These are phyloP conservation scores for Apoda limacodes DNA, from an alignment of 2,888 invertebrate genomes.

Conservation along the genomic window DNA sequence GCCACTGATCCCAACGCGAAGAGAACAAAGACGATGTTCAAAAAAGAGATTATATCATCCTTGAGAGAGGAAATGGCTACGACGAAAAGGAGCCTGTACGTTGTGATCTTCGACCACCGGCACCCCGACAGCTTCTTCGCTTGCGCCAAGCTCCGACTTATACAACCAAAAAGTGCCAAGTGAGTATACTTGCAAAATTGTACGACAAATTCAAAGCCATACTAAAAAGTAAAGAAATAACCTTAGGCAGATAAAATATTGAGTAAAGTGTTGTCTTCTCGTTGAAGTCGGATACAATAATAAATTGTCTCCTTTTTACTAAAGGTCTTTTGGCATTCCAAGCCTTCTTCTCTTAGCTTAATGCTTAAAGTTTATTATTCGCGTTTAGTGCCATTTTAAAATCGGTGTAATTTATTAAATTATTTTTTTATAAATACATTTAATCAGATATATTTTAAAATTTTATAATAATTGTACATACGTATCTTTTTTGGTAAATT, in stretches of 20 bases:
- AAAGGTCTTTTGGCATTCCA: too few relatives aligned
- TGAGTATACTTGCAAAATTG: constrained; percentile 60
- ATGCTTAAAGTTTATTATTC: too few relatives aligned
- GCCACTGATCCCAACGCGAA: constrained; percentile 71
- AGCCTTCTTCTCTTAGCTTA: too few relatives aligned
- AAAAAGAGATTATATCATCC: constrained; percentile 78
- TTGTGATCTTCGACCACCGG: constrained; percentile 83
- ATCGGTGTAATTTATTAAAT: too few relatives aligned
- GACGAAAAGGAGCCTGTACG: constrained; percentile 80
- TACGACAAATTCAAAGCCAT: not conserved
- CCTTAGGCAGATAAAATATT: constrained; percentile 6
- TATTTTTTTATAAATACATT: too few relatives aligned
- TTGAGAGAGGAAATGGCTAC: constrained; percentile 80
- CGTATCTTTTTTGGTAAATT: too few relatives aligned
- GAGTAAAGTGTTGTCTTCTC: too few relatives aligned
- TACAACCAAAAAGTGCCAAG: constrained; percentile 76
- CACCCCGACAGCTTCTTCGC: constrained; percentile 82
- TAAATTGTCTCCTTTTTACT: too few relatives aligned
- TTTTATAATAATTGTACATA: too few relatives aligned
- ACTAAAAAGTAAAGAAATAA: not conserved
- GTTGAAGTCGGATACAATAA: too few relatives aligned
- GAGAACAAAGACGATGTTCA: constrained; percentile 71
- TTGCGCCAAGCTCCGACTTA: constrained; percentile 83
- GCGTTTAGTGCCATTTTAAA: too few relatives aligned
- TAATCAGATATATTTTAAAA: too few relatives aligned